Conservation (phyloP, 2,888 invertebrate genomes). For the Drosophila paracracens region DNA sequence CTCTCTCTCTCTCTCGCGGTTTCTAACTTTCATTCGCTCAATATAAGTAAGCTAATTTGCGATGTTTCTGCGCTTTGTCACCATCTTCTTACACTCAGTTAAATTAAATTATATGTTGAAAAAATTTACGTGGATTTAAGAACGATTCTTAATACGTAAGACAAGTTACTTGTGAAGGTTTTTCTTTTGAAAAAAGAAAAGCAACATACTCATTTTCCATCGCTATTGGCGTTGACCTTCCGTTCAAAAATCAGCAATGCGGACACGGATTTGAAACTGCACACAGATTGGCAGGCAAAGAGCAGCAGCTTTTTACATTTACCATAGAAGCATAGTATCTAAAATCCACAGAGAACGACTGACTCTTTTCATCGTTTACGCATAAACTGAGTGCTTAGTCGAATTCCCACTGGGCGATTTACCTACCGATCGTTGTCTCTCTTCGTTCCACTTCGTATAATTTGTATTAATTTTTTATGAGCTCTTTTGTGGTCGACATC, state of each 20-base stretch:
- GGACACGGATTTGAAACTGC: too few relatives aligned
- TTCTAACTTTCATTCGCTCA: background rate
- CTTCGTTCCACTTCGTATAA: conserved; percentile 53
- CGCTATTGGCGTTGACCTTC: too few relatives aligned
- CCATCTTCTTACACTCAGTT: conserved; percentile 14
- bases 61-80: conserved; percentile 34
- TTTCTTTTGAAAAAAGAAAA: too few relatives aligned
- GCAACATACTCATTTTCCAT: too few relatives aligned
- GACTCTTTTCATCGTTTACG: background rate
- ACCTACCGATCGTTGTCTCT: conserved; percentile 24
- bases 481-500: conserved; percentile 60
- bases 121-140: too few relatives aligned
- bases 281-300: too few relatives aligned
- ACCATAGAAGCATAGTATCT: background rate
- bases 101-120: too few relatives aligned
- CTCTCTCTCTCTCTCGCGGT: conserved; percentile 6
- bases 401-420: conserved; percentile 5
- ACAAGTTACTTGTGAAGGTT: too few relatives aligned
- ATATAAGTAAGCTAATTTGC: conserved; percentile 12
- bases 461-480: conserved; percentile 77
- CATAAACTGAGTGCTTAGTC: background rate
- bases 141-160: too few relatives aligned
- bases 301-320: too few relatives aligned
- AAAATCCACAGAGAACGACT: background rate
- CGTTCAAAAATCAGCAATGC: too few relatives aligned